A percentile compares a stretch with the other conserved stretches of the same genome.
Evolutionary conservation across 2,888 invertebrate species (phyloP).

Genomic region (Trichopria drosophilae): DNA sequence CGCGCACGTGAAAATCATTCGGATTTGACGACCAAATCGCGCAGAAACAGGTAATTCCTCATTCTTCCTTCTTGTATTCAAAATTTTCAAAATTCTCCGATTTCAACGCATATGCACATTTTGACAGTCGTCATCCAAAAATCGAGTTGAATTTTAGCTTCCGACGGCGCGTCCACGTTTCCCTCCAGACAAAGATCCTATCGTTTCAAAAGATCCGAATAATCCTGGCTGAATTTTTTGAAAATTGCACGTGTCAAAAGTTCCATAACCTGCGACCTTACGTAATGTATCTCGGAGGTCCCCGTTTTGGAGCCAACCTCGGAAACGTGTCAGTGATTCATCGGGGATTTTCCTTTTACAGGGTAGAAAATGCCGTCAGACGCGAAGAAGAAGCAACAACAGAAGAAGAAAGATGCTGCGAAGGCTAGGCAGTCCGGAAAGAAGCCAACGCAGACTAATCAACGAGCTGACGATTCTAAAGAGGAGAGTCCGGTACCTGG

Average conservation of each 20-base stretch:
- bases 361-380: conserved; percentile 92
- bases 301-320: too few species aligned
- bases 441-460: conserved; percentile 42
- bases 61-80: background rate
- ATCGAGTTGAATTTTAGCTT: too few species aligned
- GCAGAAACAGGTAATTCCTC: conserved; percentile 5
- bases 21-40: conserved; percentile 1
- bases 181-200: too few species aligned
- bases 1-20: background rate
- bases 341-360: conserved; percentile 15
- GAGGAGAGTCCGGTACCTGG: conserved; percentile 59
- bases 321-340: conserved; percentile 9
- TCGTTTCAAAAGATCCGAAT: background rate
- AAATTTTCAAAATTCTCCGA: background rate
- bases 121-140: too few species aligned
- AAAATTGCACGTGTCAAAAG: background rate
- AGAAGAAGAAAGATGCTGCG: conserved; percentile 94
- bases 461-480: conserved; percentile 60
- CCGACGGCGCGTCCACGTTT: too few species aligned
- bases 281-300: too few species aligned
- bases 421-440: conserved; percentile 67
- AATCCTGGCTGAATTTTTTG: conserved; percentile 6
- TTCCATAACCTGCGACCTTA: too few species aligned
- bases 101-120: too few species aligned
- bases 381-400: conserved; percentile 96